phyloP scores from a whole-genome alignment of 1,140 invertebrate genomes.

The Anoplolepis gracilipes region DNA sequence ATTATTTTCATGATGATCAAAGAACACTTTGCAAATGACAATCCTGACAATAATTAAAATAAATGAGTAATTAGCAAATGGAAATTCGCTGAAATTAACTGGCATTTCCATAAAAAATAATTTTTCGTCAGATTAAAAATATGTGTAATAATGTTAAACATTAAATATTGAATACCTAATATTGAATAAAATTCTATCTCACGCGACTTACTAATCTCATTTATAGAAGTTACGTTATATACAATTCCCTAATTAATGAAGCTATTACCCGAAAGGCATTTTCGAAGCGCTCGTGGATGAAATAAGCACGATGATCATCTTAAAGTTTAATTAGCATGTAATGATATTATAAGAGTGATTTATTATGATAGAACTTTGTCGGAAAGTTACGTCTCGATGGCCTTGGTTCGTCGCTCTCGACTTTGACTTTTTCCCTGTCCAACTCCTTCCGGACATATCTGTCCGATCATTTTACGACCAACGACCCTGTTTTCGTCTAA shows the following conservation, averaged over 20 bases:
- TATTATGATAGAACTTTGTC: conserved; percentile 9
- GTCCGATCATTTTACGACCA: conserved; percentile 15
- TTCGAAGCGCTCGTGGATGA: background rate
- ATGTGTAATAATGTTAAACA: too few species aligned
- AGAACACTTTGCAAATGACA: conserved; percentile 11
- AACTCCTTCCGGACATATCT: background rate
- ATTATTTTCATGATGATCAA: background rate
- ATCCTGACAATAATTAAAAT: background rate
- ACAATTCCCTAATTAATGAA: conserved; percentile 15
- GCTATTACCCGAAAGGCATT: conserved; percentile 1
- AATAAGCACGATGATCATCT: conserved; percentile 14
- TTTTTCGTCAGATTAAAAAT: background rate
- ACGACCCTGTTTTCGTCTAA: conserved; percentile 15
- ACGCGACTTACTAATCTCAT: background rate
- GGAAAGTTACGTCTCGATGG: conserved; percentile 13
- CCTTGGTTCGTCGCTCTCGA: conserved; percentile 22
- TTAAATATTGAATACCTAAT: background rate
- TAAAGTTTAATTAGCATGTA: conserved; percentile 46
- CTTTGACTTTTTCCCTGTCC: conserved; percentile 23
- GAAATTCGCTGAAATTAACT: background rate
- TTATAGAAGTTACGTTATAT: background rate
- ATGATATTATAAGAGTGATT: conserved; percentile 35
- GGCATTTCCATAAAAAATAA: background rate
- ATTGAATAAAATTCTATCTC: background rate
- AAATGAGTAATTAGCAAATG: background rate